Evolutionary conservation across 2,113 vertebrate species (phyloP).

Genomic region (Centropristis striata): DNA sequence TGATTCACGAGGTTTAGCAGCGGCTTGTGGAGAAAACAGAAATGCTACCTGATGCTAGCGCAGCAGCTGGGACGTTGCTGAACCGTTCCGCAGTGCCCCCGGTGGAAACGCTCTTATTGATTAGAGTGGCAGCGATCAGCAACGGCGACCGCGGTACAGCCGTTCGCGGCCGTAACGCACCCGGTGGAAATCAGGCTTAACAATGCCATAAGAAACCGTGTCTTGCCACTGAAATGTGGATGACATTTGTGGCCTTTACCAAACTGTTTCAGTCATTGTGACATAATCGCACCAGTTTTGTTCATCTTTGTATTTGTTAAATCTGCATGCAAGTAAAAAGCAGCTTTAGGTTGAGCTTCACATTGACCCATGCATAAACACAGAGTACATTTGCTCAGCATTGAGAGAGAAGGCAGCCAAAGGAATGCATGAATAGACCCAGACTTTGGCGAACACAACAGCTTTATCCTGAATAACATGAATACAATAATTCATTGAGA

Average conservation of each 20-base stretch:
- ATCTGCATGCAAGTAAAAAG: background rate
- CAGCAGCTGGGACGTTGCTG: too few species aligned
- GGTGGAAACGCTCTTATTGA: too few species aligned
- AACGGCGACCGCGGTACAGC: too few species aligned
- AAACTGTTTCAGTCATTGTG: background rate
- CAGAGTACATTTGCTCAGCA: background rate
- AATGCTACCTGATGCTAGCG: too few species aligned
- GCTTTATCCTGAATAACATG: background rate
- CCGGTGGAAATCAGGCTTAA: too few species aligned
- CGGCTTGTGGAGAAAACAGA: too few species aligned
- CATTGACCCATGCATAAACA: background rate
- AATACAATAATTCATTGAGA: slow-evolving; percentile 11
- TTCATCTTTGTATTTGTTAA: background rate
- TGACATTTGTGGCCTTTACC: background rate
- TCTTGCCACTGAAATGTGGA: background rate
- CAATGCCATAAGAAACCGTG: background rate
- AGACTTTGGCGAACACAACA: background rate
- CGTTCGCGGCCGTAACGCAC: too few species aligned
- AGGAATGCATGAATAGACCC: background rate
- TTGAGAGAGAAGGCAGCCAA: background rate
- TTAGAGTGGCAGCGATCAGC: too few species aligned
- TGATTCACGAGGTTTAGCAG: too few species aligned
- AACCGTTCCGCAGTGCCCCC: too few species aligned
- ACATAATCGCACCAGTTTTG: background rate
- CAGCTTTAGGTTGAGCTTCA: background rate